These are phyloP conservation scores for Hipparchia semele DNA, from an alignment of 2,888 invertebrate species.

Conservation along the genomic window DNA sequence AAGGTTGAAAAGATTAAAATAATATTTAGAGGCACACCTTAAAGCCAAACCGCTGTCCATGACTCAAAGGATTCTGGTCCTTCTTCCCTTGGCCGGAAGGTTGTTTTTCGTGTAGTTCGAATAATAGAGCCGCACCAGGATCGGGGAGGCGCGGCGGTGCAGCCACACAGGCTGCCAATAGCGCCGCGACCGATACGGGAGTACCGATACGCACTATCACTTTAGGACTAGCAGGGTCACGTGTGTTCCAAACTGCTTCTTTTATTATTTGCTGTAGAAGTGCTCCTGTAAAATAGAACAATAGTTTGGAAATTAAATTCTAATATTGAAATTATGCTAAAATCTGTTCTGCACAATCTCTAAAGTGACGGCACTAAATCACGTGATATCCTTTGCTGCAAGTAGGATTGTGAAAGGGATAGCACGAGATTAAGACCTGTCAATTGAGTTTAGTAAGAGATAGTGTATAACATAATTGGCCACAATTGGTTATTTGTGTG, in stretches of 20 bases:
- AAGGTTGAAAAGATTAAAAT: too few relatives aligned
- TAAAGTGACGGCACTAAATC: too few relatives aligned
- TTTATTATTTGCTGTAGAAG: slow-evolving; percentile 80
- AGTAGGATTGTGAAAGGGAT: too few relatives aligned
- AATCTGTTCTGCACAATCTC: too few relatives aligned
- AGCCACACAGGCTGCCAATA: slow-evolving; percentile 82
- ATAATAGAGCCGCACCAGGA: slow-evolving; percentile 81
- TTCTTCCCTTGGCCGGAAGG: slow-evolving; percentile 60
- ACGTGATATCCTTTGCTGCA: too few relatives aligned
- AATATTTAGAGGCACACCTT: slow-evolving; percentile 55
- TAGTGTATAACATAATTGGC: too few relatives aligned
- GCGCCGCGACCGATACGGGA: slow-evolving; percentile 83
- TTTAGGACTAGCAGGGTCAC: slow-evolving; percentile 54
- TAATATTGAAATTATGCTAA: too few relatives aligned
- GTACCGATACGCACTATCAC: slow-evolving; percentile 84
- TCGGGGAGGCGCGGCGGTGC: slow-evolving; percentile 83
- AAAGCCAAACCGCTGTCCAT: slow-evolving; percentile 73
- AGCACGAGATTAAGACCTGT: too few relatives aligned
- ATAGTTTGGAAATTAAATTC: background rate
- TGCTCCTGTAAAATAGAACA: slow-evolving; percentile 61
- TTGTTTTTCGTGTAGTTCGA: slow-evolving; percentile 79
- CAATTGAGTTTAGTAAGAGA: too few relatives aligned
- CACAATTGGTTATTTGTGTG: too few relatives aligned
- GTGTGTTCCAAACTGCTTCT: slow-evolving; percentile 68
- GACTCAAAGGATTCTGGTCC: slow-evolving; percentile 53